phyloP scores from a whole-genome alignment of 1,140 invertebrate genomes.

The Hestina assimilis region DNA sequence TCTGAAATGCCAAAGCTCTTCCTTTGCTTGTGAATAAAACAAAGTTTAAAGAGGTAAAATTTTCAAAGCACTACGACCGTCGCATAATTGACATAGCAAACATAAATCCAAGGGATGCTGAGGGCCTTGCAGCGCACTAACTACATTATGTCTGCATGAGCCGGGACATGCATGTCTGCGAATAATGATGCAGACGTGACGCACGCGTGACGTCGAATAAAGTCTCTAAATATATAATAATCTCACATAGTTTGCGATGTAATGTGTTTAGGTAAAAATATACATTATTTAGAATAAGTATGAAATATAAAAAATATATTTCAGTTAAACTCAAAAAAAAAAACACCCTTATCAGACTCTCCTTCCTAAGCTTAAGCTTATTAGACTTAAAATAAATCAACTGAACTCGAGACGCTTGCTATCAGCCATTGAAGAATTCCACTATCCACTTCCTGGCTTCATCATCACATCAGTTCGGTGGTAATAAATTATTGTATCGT shows the following conservation, averaged over 20 bases:
- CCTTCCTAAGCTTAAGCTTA: no score
- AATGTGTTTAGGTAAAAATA: no score
- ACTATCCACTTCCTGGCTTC: no score
- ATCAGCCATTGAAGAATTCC: no score
- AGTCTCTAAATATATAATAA: conserved; percentile 20
- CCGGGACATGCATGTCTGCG: conserved; percentile 48
- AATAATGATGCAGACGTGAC: conserved; percentile 44
- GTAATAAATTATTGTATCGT: no score
- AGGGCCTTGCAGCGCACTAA: conserved; percentile 26
- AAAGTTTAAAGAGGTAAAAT: conserved; percentile 8
- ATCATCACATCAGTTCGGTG: no score
- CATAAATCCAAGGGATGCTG: conserved; percentile 35
- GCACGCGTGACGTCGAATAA: conserved; percentile 51
- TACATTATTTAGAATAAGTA: no score
- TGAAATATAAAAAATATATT: no score
- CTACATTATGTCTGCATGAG: conserved; percentile 33
- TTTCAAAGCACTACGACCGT: conserved; percentile 8
- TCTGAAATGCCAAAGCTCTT: background rate
- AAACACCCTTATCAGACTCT: no score
- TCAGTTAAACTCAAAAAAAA: no score
- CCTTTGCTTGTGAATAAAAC: conserved; percentile 3
- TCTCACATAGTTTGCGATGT: background rate
- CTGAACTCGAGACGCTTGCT: no score
- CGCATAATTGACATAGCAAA: conserved; percentile 25
- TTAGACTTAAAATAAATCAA: no score